A percentile compares a stretch with the other conserved stretches of the same genome.
phyloP scores from a whole-genome alignment of 2,113 vertebrate genomes.

The Ptilorrhoa leucosticta region DNA sequence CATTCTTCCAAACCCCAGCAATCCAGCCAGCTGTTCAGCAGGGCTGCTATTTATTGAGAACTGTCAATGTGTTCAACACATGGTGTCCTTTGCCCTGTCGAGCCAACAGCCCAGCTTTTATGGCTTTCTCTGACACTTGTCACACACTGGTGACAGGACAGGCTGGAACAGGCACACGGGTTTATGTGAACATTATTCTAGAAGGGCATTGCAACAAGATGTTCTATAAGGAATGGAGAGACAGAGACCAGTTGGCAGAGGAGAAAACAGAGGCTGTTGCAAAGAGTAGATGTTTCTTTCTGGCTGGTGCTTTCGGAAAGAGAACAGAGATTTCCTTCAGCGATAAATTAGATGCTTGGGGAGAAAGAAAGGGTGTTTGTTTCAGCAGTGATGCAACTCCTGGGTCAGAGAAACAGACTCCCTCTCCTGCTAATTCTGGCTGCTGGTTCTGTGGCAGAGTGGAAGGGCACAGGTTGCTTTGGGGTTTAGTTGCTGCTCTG shows the following conservation, averaged over 20 bases:
- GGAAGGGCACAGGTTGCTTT: background rate
- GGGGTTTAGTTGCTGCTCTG: background rate
- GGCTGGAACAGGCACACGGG: background rate
- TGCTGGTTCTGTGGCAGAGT: background rate
- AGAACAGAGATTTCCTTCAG: conserved; percentile 31
- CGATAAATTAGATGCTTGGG: conserved; percentile 3
- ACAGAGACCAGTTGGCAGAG: background rate
- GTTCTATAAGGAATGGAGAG: background rate
- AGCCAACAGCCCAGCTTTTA: background rate
- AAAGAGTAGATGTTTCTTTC: conserved; percentile 22
- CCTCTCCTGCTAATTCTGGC: background rate
- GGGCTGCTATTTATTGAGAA: conserved; percentile 32
- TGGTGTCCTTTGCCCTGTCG: background rate
- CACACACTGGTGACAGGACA: background rate
- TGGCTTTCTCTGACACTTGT: conserved; percentile 26
- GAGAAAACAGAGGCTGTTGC: background rate
- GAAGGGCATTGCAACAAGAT: background rate
- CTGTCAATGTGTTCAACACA: conserved; percentile 56
- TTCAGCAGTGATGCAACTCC: conserved; percentile 5
- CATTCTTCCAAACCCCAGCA: conserved; percentile 49
- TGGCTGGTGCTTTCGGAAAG: conserved; percentile 27
- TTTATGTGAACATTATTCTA: background rate
- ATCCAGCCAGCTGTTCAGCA: conserved; percentile 26
- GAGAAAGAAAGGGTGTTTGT: conserved; percentile 38
- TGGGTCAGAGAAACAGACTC: background rate